Evolutionary conservation across 2,113 vertebrate species (phyloP), one percentile per base, ranked within the genome.

Genomic region (Procavia capensis): DNA sequence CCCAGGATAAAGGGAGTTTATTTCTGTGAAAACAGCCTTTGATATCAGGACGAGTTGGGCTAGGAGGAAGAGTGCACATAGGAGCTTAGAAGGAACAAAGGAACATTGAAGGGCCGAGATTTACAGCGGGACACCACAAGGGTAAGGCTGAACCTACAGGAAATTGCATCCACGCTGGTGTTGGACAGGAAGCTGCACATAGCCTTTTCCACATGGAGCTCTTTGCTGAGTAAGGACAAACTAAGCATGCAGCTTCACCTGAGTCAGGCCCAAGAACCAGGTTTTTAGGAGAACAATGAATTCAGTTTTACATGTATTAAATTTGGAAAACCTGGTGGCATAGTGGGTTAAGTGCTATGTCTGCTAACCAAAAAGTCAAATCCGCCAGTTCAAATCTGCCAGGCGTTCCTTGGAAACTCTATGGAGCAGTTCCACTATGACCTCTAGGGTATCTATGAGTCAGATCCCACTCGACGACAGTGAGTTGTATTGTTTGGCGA

Each of bases 141-240:
- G 19, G 31, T 81, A 6, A 54, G 54, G 39, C 19, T 13, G 45
- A n/a, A 27, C 34, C 47, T 47, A 34, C 10, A 24, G n/a, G 76
- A 64, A 36, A 4, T 45, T 16, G 47, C 7, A 4, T 74, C 34
- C 1, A 0, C n/a, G 84, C 64, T 79, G 19, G 76, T 0, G 14
- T 25, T 0, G 0, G 25, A 10, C 13, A 4, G 14, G 59, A 34
- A n/a, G 2, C 5, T 74, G 34, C 19, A 13, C 16, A 14, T 24
- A 9, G n/a, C 63, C 9, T 8, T n/a, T 76, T 64, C 41, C 17
- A 47, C 50, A 0, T 0, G 0, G 31, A 50, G 68, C 16, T 92
- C 2, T 78, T 63, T 43, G 41, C 6, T 9, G 17, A 47, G 41
- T 24, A 11, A 39, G 39, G 45, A 16, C 29, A 34, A 59, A 86